Percentiles rank a stretch among this genome's conserved stretches.
Conservation (phyloP, 2,797 vertebrate species). For the Thripadectes ignobilis region DNA sequence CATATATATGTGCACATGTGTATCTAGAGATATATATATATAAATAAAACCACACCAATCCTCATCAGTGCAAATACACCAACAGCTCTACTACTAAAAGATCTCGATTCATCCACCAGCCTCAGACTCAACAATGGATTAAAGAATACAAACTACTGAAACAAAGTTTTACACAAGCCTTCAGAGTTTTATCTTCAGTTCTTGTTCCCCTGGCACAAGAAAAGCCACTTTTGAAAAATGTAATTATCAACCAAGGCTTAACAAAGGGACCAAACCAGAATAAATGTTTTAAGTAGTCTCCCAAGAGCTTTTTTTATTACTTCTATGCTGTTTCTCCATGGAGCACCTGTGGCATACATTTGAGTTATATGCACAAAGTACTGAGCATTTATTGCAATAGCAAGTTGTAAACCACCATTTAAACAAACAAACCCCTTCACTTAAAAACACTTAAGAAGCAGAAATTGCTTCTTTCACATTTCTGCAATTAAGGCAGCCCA, state of each 20-base stretch:
- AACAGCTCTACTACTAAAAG: neutral
- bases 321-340: neutral
- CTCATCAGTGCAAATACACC: neutral
- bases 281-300: neutral
- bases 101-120: neutral
- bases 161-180: neutral
- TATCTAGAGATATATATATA: accelerated
- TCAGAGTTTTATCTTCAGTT: neutral
- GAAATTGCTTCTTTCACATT: neutral
- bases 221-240: neutral
- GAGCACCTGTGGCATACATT: neutral
- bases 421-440: neutral
- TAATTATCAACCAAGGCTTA: neutral
- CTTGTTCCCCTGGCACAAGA: neutral
- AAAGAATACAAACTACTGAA: neutral
- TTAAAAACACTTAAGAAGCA: neutral
- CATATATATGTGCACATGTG: accelerated
- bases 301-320: neutral
- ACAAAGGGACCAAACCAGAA: neutral
- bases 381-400: neutral
- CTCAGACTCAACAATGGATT: neutral
- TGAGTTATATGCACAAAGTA: neutral
- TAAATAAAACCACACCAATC: neutral
- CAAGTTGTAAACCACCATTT: neutral
- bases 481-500: neutral